Evolutionary conservation across 2,888 invertebrate species (phyloP), one percentile per base, ranked within the genome.

Genomic region (Amorpha juglandis): DNA sequence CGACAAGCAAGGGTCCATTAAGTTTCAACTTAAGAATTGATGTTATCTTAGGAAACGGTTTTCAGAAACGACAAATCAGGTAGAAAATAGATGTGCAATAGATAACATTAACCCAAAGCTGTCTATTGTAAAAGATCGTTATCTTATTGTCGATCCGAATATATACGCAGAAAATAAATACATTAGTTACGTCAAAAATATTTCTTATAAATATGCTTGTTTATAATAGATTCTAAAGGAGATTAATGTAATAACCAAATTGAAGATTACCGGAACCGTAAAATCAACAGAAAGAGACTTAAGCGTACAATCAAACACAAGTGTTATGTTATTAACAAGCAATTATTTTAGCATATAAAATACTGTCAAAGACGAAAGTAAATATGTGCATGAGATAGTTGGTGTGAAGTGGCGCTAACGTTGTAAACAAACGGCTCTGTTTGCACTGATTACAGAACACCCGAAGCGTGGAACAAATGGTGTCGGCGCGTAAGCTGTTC

Each of bases 361-460:
- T 58, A 53, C 53, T n/a, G 53, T 53, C 74, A 78, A 69, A 69
- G 65, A 72, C 78, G 71, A 77, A 74, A 72, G 73, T 74, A 74
- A 79, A 80, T 74, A 75, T 79, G 77, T 71, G 71, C 69, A 76
- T 73, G 68, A 73, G 73, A 73, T 42, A 58, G 58, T 58, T 42
- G 58, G 58, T 58, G 58, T 42, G 55, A 65, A 65, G 66, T 65
- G 35, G 67, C 66, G 70, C 71, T 76, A 79, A 78, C 74, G 77
- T 70, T 75, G 73, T 73, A 72, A 71, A 73, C 68, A 65, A 58
- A 58, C 58, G 69, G 67, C 69, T 74, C 69, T 79, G 76, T 80
- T 83, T 81, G 80, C 73, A 74, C 74, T 78, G 79, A 84, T 84
- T 83, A 81, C 78, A 77, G 74, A 75, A 73, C 72, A 75, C 71